Evolutionary conservation across 1,140 invertebrate genomes (phyloP).

Genomic region (Oreohelix idahoensis): DNA sequence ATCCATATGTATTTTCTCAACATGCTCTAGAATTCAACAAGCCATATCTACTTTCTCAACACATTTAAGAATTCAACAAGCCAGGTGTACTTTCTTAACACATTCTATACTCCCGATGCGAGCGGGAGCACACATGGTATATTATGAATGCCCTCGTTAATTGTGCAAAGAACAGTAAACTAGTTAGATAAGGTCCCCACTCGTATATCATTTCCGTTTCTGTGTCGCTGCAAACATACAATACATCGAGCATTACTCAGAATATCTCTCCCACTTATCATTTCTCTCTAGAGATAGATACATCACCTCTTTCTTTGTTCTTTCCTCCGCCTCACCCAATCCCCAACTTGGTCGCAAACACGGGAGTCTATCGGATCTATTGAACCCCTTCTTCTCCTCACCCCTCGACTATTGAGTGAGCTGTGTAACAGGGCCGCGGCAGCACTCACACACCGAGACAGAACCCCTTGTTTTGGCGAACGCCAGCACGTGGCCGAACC

Average conservation of each 20-base stretch:
- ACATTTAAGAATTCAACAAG: no score
- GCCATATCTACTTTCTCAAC: no score
- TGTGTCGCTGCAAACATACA: no score
- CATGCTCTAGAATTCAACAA: no score
- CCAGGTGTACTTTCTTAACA: no score
- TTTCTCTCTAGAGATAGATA: not conserved
- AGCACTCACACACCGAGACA: not conserved
- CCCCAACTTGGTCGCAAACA: not conserved
- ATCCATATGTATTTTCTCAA: no score
- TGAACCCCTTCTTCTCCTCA: not conserved
- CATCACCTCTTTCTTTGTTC: not conserved
- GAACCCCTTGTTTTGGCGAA: not conserved
- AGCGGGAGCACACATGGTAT: no score
- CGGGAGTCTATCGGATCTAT: not conserved
- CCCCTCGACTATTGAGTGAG: constrained; percentile 3
- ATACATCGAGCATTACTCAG: no score
- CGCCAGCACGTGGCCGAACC: not conserved
- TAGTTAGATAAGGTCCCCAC: not conserved
- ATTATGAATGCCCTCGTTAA: no score
- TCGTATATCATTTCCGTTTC: no score
- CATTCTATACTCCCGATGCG: no score
- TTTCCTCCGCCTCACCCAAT: not conserved
- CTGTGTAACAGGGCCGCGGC: not conserved
- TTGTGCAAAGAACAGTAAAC: no score
- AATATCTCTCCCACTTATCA: not conserved